These are phyloP conservation scores for Leptodactylus fallax DNA, from an alignment of 2,797 vertebrate genomes.

Conservation along the genomic window DNA sequence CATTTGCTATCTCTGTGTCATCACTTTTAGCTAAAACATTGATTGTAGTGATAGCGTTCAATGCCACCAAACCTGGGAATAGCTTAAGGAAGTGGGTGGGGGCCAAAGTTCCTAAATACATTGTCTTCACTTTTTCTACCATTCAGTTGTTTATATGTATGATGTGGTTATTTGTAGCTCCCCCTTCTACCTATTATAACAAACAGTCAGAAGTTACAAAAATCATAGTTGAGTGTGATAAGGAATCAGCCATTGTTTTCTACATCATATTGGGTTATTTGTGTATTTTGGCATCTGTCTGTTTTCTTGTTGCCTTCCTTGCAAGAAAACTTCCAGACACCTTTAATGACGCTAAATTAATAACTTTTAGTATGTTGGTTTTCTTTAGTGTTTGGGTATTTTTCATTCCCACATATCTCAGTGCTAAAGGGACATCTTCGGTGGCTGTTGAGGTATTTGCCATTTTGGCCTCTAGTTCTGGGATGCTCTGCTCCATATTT, in stretches of 20 bases:
- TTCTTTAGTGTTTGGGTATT: slow-evolving; percentile 56
- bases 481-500: slow-evolving; percentile 51
- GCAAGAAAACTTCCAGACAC: slow-evolving; percentile 56
- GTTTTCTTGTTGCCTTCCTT: slow-evolving; percentile 54
- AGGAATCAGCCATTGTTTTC: slow-evolving; percentile 43
- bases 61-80: slow-evolving; percentile 59
- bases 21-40: slow-evolving; percentile 61
- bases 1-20: slow-evolving; percentile 54
- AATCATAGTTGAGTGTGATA: slow-evolving; percentile 53
- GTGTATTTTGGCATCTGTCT: slow-evolving; percentile 47
- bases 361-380: slow-evolving; percentile 59
- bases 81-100: slow-evolving; percentile 54
- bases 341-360: slow-evolving; percentile 58
- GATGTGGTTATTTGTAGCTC: slow-evolving; percentile 38
- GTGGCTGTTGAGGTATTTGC: slow-evolving; percentile 58
- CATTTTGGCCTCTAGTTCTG: slow-evolving; percentile 55
- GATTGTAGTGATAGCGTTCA: slow-evolving; percentile 59
- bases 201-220: slow-evolving; percentile 31
- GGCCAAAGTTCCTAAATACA: slow-evolving; percentile 52
- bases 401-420: slow-evolving; percentile 55
- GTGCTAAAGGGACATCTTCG: slow-evolving; percentile 44
- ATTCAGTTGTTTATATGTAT: slow-evolving; percentile 52
- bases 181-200: slow-evolving; percentile 42
- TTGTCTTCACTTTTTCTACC: slow-evolving; percentile 39
- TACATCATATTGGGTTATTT: slow-evolving; percentile 56